These are phyloP conservation scores for Lochmaea crataegi DNA, from an alignment of 2,888 invertebrate species.

Conservation along the genomic window DNA sequence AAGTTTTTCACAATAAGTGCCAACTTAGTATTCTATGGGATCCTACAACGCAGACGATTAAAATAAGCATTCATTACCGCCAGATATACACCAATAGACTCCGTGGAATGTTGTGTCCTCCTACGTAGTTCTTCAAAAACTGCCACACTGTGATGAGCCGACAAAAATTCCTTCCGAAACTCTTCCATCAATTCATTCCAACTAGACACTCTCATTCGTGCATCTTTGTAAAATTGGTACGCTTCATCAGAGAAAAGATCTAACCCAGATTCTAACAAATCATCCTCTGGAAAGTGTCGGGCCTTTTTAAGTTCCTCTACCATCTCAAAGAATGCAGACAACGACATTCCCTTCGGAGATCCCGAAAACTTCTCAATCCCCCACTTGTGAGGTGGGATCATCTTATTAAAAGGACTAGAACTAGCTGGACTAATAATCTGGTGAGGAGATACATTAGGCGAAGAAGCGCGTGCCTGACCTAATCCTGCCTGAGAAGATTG, in stretches of 20 bases:
- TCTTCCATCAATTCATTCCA: neutral
- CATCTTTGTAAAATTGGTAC: neutral
- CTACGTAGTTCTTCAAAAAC: constrained; percentile 9
- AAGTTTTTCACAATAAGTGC: constrained; percentile 6
- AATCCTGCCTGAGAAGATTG: constrained; percentile 14
- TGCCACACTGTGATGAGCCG: neutral
- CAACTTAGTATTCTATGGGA: constrained; percentile 10
- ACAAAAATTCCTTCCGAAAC: neutral
- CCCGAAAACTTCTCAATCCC: neutral
- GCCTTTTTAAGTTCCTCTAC: neutral
- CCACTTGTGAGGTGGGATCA: neutral
- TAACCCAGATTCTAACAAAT: neutral
- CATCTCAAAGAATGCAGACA: neutral
- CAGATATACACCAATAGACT: constrained; percentile 7
- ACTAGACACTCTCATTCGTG: neutral
- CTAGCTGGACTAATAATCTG: too few relatives aligned
- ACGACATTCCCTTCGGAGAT: neutral
- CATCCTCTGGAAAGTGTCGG: too few relatives aligned
- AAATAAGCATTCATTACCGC: constrained; percentile 9
- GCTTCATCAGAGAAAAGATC: too few relatives aligned
- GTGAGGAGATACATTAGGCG: neutral
- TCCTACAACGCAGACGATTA: neutral
- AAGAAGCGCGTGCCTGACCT: neutral
- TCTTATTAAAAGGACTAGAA: too few relatives aligned
- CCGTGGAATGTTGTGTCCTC: constrained; percentile 11